These are phyloP conservation scores for Pharmacophagus antenor DNA, from an alignment of 2,888 invertebrate genomes.

Conservation along the genomic window DNA sequence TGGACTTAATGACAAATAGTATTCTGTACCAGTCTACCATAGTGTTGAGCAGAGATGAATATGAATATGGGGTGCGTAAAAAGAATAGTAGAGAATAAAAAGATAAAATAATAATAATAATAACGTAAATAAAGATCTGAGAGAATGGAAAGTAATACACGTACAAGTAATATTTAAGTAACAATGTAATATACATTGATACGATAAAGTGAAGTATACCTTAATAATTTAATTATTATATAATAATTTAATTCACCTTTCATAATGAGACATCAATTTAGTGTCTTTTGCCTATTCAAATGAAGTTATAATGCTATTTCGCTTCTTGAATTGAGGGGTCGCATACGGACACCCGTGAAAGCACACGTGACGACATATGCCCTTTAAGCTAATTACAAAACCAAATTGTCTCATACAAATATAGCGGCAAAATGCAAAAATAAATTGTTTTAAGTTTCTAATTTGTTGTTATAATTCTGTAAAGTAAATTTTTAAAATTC, in stretches of 20 bases:
- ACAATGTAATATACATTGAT: neutral
- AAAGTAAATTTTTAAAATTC: no score
- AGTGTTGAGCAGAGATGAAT: no score
- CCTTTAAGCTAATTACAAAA: neutral
- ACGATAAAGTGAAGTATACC: neutral
- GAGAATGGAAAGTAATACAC: no score
- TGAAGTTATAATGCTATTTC: constrained; percentile 15
- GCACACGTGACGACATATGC: neutral
- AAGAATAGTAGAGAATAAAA: no score
- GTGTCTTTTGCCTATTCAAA: constrained; percentile 2
- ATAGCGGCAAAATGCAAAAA: neutral
- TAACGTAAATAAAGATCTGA: no score
- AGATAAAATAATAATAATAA: no score
- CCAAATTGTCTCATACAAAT: neutral
- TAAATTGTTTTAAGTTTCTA: no score
- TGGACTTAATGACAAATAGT: no score
- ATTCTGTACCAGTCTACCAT: no score
- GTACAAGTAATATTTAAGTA: no score
- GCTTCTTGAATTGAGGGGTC: neutral
- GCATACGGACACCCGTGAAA: neutral
- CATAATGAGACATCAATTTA: constrained; percentile 12
- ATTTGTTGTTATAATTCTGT: no score
- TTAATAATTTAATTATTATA: constrained; percentile 15
- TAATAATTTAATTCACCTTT: constrained; percentile 15
- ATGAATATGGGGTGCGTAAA: no score